A percentile compares a stretch with the other conserved stretches of the same genome.
phyloP scores from a whole-genome alignment of 2,113 vertebrate species.

The Rhagologus leucostigma region DNA sequence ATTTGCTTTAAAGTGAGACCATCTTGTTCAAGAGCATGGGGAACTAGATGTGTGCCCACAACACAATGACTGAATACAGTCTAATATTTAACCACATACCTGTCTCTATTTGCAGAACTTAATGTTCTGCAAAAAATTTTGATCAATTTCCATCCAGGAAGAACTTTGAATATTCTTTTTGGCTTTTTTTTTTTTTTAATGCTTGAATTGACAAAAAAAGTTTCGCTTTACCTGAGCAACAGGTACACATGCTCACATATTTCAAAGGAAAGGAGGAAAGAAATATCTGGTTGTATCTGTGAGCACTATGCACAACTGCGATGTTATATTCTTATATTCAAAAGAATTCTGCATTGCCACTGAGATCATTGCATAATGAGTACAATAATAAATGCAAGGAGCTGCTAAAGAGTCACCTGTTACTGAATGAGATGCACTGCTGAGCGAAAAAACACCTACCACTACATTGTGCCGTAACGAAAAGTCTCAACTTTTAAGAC shows the following conservation, averaged over 20 bases:
- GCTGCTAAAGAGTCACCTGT: background rate
- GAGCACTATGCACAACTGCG: background rate
- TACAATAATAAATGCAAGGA: background rate
- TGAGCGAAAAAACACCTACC: background rate
- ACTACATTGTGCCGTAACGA: rapidly evolving
- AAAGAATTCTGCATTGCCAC: background rate
- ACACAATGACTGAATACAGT: background rate
- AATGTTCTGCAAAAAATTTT: background rate
- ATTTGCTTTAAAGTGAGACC: background rate
- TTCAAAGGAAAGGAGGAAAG: background rate
- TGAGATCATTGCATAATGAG: background rate
- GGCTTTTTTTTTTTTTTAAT: background rate
- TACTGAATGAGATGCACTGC: background rate
- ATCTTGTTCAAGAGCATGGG: background rate
- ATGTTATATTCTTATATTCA: background rate
- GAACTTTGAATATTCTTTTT: background rate
- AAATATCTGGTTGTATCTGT: background rate
- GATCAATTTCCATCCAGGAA: background rate
- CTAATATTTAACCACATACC: background rate
- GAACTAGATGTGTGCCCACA: background rate
- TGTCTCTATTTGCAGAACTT: background rate
- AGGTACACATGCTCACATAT: background rate
- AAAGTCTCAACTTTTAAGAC: background rate
- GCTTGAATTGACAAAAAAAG: background rate
- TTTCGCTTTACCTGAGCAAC: background rate